A percentile compares a stretch with the other conserved stretches of the same genome.
These are phyloP conservation scores for Phymorhynchus buccinoides DNA, from an alignment of 1,140 invertebrate species.

Conservation along the genomic window DNA sequence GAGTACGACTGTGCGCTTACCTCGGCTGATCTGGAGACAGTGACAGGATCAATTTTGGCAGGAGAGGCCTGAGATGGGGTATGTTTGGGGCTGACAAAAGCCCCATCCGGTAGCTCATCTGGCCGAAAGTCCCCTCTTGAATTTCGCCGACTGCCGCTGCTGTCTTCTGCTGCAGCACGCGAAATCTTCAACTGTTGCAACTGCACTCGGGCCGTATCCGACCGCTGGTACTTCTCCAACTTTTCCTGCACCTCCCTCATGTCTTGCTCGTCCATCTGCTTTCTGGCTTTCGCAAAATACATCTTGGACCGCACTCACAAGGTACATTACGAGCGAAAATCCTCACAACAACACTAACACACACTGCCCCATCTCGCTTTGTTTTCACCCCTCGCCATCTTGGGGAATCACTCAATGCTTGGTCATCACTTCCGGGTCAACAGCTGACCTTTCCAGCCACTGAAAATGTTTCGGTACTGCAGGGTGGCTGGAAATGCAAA, in stretches of 20 bases:
- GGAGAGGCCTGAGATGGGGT: constrained; percentile 38
- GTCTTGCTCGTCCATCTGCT: constrained; percentile 57
- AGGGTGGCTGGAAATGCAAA: background rate
- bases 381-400: constrained; percentile 49
- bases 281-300: constrained; percentile 62
- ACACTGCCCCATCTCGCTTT: constrained; percentile 41
- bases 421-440: constrained; percentile 53
- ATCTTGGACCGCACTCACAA: constrained; percentile 42
- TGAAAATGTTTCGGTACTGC: background rate
- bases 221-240: constrained; percentile 46
- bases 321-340: background rate
- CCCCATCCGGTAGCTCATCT: constrained; percentile 62
- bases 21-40: constrained; percentile 50
- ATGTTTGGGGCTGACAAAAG: constrained; percentile 57
- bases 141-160: constrained; percentile 32
- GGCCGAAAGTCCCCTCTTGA: constrained; percentile 46
- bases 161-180: constrained; percentile 34
- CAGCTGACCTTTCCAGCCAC: constrained; percentile 39
- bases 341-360: background rate
- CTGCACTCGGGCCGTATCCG: constrained; percentile 42
- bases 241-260: constrained; percentile 49
- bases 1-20: constrained; percentile 34
- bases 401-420: constrained; percentile 36
- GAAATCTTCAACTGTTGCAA: constrained; percentile 43
- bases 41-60: constrained; percentile 41